Conservation (phyloP, 2,888 invertebrate genomes). For the Uloborus plumipes region DNA sequence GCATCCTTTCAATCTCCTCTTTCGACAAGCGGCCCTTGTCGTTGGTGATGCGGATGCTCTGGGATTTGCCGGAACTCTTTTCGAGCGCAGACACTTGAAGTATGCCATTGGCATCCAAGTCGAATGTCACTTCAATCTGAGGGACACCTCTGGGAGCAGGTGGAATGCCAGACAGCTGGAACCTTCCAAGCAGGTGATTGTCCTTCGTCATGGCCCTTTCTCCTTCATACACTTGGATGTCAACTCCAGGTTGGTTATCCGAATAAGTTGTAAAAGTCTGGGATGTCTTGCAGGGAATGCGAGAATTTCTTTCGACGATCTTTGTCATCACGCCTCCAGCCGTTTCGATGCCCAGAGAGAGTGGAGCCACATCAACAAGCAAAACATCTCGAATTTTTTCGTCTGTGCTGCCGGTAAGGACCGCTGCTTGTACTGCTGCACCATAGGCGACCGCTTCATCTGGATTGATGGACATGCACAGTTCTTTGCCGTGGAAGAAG, state of each 20-base stretch:
- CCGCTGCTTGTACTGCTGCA: constrained; percentile 82
- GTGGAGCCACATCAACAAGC: constrained; percentile 83
- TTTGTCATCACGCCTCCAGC: constrained; percentile 81
- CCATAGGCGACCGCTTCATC: constrained; percentile 87
- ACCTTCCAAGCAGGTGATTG: constrained; percentile 80
- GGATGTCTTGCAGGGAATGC: constrained; percentile 82
- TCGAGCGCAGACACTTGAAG: constrained; percentile 75
- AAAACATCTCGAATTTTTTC: constrained; percentile 82
- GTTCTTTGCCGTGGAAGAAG: constrained; percentile 81
- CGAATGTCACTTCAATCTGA: constrained; percentile 83
- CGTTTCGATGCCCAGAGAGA: constrained; percentile 76
- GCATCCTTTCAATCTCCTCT: constrained; percentile 89
- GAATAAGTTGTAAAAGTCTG: constrained; percentile 90
- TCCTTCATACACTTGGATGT: constrained; percentile 85
- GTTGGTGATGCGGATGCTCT: constrained; percentile 85
- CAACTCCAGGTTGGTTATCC: constrained; percentile 91
- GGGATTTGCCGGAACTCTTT: constrained; percentile 82
- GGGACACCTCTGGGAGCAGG: constrained; percentile 87
- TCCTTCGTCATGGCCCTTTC: constrained; percentile 91
- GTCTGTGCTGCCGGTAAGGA: constrained; percentile 74
- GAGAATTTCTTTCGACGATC: constrained; percentile 84
- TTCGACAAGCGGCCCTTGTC: constrained; percentile 87
- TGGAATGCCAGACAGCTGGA: constrained; percentile 79
- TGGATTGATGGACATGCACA: constrained; percentile 83
- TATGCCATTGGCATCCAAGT: constrained; percentile 91